These are phyloP conservation scores for Brevimyrus niger DNA, from an alignment of 2,113 vertebrate species.

Conservation along the genomic window DNA sequence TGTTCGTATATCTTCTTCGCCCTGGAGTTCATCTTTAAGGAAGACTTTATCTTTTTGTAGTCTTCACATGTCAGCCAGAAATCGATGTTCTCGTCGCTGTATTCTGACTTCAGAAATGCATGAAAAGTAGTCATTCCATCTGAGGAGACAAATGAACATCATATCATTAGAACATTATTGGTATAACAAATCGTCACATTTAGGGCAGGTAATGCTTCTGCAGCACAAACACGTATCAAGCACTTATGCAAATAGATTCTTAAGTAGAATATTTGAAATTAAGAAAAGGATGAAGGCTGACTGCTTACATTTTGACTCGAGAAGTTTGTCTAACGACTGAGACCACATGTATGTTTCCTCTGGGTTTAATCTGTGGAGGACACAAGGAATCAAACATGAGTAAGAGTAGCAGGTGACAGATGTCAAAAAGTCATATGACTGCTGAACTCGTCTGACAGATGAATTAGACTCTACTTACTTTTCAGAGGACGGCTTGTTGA, in stretches of 20 bases:
- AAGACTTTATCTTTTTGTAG: conserved; percentile 58
- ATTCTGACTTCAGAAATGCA: conserved; percentile 65
- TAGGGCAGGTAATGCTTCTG: background rate
- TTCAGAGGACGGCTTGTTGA: conserved; percentile 52
- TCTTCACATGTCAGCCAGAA: conserved; percentile 70
- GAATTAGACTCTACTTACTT: conserved; percentile 49
- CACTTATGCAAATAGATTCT: background rate
- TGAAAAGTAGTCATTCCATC: conserved; percentile 62
- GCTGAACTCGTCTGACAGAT: background rate
- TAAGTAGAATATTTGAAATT: background rate
- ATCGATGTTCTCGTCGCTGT: conserved; percentile 72
- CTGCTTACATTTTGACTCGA: conserved; percentile 63
- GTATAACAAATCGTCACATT: background rate
- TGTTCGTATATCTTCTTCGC: conserved; percentile 67
- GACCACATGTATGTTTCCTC: conserved; percentile 62
- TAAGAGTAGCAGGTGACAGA: background rate
- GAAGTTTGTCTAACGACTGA: conserved; percentile 58
- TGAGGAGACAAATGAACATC: conserved; percentile 23
- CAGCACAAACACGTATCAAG: background rate
- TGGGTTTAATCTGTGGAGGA: conserved; percentile 49
- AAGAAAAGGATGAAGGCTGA: background rate
- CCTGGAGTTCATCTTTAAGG: conserved; percentile 49
- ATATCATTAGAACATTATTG: background rate
- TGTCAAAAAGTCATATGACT: background rate
- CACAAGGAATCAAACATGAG: conserved; percentile 35